phyloP scores from a whole-genome alignment of 2,888 invertebrate genomes.

The Hoplodrina blanda region DNA sequence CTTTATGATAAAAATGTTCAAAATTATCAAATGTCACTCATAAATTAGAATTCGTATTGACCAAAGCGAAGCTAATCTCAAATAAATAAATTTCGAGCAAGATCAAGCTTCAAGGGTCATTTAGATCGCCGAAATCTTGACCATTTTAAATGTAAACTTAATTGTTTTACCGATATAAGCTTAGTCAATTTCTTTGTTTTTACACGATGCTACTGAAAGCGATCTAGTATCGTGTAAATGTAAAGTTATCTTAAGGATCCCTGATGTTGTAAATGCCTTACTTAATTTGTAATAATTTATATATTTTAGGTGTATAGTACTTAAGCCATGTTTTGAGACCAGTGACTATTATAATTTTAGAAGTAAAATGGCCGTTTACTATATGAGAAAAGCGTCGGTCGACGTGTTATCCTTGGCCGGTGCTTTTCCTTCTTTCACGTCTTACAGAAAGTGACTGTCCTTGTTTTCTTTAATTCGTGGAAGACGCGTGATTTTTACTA shows the following conservation, averaged over 20 bases:
- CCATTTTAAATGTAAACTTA: slow-evolving; percentile 88
- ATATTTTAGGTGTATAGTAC: slow-evolving; percentile 91
- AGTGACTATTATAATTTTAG: slow-evolving; percentile 90
- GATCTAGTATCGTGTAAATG: slow-evolving; percentile 88
- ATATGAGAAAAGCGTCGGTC: slow-evolving; percentile 82
- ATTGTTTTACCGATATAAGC: slow-evolving; percentile 89
- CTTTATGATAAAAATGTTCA: slow-evolving; percentile 84
- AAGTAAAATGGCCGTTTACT: slow-evolving; percentile 83
- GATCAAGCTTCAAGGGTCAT: slow-evolving; percentile 84
- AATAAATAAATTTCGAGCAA: slow-evolving; percentile 60
- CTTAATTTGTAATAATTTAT: slow-evolving; percentile 91
- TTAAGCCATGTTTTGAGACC: slow-evolving; percentile 91
- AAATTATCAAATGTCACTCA: slow-evolving; percentile 80
- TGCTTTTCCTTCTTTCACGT: slow-evolving; percentile 82
- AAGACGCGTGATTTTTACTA: slow-evolving; percentile 77
- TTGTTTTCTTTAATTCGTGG: slow-evolving; percentile 88
- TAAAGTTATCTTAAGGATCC: slow-evolving; percentile 87
- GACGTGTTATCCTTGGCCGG: slow-evolving; percentile 82
- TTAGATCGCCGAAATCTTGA: slow-evolving; percentile 90
- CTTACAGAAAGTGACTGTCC: slow-evolving; percentile 86
- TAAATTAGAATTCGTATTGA: slow-evolving; percentile 75
- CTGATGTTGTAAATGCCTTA: slow-evolving; percentile 91
- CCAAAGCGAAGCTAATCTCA: slow-evolving; percentile 82
- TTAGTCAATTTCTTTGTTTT: slow-evolving; percentile 89
- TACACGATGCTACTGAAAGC: slow-evolving; percentile 86